Evolutionary conservation across 1,140 invertebrate genomes (phyloP).

Genomic region (Drosophila melanica): DNA sequence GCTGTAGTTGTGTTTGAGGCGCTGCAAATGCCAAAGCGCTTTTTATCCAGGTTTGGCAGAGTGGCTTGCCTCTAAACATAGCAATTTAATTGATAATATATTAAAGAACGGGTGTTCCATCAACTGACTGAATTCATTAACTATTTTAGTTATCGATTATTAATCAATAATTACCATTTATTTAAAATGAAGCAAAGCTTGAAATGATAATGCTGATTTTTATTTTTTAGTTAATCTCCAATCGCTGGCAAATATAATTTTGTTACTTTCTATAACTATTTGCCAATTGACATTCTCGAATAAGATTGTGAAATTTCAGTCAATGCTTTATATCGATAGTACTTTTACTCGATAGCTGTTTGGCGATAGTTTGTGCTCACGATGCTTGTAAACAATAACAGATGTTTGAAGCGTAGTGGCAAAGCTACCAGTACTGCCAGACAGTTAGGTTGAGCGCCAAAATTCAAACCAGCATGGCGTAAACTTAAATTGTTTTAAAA

Average conservation of each 20-base stretch:
- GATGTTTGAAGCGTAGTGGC: background rate
- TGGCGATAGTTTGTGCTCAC: background rate
- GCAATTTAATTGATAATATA: constrained; percentile 41
- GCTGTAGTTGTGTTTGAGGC: constrained; percentile 19
- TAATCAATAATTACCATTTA: constrained; percentile 34
- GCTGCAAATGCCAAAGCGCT: constrained; percentile 49
- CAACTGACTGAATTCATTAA: constrained; percentile 20
- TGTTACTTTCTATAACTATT: background rate
- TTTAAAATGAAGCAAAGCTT: constrained; percentile 64
- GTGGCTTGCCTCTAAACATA: constrained; percentile 64
- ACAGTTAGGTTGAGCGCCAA: background rate
- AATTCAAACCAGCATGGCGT: background rate
- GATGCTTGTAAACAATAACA: constrained; percentile 21
- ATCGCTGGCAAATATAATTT: background rate
- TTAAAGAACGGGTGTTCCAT: constrained; percentile 30
- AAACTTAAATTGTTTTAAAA: constrained; percentile 44
- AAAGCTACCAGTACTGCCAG: constrained; percentile 10
- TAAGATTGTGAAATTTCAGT: background rate
- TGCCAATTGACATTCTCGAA: background rate
- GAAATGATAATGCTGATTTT: constrained; percentile 21
- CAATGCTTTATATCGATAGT: constrained; percentile 8
- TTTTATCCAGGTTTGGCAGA: constrained; percentile 51
- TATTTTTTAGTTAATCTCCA: too few relatives aligned
- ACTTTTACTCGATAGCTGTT: background rate
- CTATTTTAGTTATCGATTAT: constrained; percentile 27